A percentile compares a stretch with the other conserved stretches of the same genome.
Evolutionary conservation across 2,888 invertebrate genomes (phyloP).

Genomic region (Opisthograptis luteolata): DNA sequence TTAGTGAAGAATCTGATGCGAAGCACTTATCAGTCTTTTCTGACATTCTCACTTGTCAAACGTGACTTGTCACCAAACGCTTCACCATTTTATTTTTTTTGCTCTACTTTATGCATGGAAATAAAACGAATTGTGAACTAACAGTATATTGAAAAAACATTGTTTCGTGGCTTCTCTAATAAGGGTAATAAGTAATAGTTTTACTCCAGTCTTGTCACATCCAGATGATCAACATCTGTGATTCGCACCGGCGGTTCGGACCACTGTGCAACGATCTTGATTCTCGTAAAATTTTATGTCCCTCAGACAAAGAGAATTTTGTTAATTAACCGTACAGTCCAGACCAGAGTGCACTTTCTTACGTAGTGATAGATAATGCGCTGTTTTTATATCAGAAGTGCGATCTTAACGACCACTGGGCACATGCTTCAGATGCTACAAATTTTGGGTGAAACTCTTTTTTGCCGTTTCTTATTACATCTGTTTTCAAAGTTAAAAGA

Average conservation of each 20-base stretch:
- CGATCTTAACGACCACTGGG: conserved; percentile 61
- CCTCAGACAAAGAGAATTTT: conserved; percentile 81
- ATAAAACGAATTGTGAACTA: too few species aligned
- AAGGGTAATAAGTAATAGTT: too few species aligned
- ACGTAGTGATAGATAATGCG: conserved; percentile 72
- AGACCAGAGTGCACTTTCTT: conserved; percentile 37
- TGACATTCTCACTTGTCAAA: too few species aligned
- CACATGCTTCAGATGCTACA: conserved; percentile 27
- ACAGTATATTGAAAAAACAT: too few species aligned
- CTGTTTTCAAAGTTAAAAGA: too few species aligned
- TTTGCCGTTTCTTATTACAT: conserved; percentile 1
- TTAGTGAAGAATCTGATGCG: too few species aligned
- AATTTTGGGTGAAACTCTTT: conserved; percentile 30
- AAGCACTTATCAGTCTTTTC: too few species aligned
- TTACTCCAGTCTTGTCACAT: conserved; percentile 33
- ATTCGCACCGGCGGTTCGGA: conserved; percentile 53
- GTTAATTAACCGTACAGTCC: conserved; percentile 78
- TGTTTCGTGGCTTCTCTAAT: too few species aligned
- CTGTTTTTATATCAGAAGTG: conserved; percentile 61
- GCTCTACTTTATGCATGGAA: too few species aligned
- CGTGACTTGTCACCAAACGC: too few species aligned
- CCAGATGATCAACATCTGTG: conserved; percentile 43
- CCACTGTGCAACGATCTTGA: conserved; percentile 72
- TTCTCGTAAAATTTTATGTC: conserved; percentile 83
- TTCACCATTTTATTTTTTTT: too few species aligned